Evolutionary conservation across 1,140 invertebrate species (phyloP).

Genomic region (Saccostrea echinata): DNA sequence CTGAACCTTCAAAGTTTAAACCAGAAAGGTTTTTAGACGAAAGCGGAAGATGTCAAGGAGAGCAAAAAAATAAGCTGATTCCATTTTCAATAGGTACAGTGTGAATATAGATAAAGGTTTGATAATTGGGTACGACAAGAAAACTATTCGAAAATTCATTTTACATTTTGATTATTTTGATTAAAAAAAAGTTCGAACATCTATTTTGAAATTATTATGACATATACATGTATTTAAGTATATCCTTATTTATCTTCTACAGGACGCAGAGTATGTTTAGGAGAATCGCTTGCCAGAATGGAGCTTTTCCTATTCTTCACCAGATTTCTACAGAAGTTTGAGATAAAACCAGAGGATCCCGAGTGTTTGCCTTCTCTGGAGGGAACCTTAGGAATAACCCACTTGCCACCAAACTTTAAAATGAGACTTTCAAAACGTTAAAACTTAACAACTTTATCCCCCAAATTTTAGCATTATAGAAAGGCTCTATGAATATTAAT

Average conservation of each 20-base stretch:
- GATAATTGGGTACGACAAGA: too few species aligned
- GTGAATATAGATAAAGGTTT: too few species aligned
- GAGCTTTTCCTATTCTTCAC: not conserved
- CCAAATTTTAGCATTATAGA: too few species aligned
- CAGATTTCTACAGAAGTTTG: constrained; percentile 16
- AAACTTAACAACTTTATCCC: not conserved
- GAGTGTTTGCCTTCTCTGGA: not conserved
- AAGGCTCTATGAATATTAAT: too few species aligned
- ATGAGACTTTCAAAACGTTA: not conserved
- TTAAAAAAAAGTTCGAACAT: too few species aligned
- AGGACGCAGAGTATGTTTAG: not conserved
- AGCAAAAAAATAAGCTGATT: constrained; percentile 60
- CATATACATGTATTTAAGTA: too few species aligned
- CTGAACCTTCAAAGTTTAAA: constrained; percentile 85
- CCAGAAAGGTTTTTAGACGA: constrained; percentile 83
- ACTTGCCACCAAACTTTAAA: not conserved
- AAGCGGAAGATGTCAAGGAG: constrained; percentile 48
- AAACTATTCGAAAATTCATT: too few species aligned
- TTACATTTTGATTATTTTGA: too few species aligned
- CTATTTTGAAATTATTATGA: too few species aligned
- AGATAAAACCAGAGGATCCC: not conserved
- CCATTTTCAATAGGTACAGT: constrained; percentile 63
- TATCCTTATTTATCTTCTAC: not conserved
- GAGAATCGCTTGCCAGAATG: constrained; percentile 9
- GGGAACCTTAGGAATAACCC: not conserved